Base-by-base conservation (phyloP, 2,888 invertebrate species). In the Sepioteuthis lessoniana region DNA sequence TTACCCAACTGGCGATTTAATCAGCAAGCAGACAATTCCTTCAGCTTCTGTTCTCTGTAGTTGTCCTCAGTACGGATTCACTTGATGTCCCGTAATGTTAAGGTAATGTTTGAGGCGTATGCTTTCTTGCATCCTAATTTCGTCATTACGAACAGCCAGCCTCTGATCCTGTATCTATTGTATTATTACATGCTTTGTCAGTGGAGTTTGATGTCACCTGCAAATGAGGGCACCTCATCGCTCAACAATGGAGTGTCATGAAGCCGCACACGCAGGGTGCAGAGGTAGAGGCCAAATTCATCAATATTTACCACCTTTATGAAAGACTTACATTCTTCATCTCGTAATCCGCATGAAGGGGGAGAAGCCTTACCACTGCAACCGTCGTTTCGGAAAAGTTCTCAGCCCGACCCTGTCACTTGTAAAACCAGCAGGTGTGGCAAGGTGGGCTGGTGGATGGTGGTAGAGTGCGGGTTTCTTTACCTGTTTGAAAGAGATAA, bases 171-270 rank as follows among this genome's bases (percentile, higher is more conserved):
- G n/a, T 16, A 35, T 16, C 76, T 16, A 76, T 76, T 76, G 76
- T 76, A n/a, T 76, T n/a, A 76, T 76, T 76, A n/a, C 76, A 76
- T 10, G 76, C 76, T 76, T 76, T 76, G 76, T 76, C n/a, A 76
- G 35, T 13, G 10, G 76, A 35, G n/a, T 4, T n/a, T n/a, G 25
- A 16, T 76, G 76, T 76, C 76, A 76, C 76, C 76, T 76, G 76
- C 76, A 76, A 35, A 35, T 76, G 76, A 76, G 76, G n/a, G 76
- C 76, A 76, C 76, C 76, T 76, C 76, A 76, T 76, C 76, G 76
- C 35, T 76, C 76, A 76, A 76, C 76, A 76, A 76, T n/a, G 35
- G 76, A 13, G 76, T 76, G 76, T 76, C 76, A 76, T n/a, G 76
- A 76, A 76, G 76, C n/a, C n/a, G 35, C 76, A n/a, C n/a, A 76